Percentiles rank a stretch among this genome's conserved stretches.
These are phyloP conservation scores for Teleiodes luculella DNA, from an alignment of 2,888 invertebrate genomes.

Conservation along the genomic window DNA sequence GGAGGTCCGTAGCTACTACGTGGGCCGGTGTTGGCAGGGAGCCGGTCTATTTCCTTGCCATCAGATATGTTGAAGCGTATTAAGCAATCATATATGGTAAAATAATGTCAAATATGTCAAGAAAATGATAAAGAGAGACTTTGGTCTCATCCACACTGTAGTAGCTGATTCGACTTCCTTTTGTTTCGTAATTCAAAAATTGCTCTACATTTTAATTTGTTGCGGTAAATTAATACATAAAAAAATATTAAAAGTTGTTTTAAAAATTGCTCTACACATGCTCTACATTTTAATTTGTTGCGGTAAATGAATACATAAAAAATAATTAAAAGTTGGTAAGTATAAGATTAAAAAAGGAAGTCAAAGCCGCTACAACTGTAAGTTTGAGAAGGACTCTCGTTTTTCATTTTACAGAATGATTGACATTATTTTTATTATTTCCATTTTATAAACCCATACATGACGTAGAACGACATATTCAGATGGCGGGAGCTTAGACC, in stretches of 20 bases:
- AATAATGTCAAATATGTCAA: conserved; percentile 68
- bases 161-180: conserved; percentile 74
- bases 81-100: conserved; percentile 68
- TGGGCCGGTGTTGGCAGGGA: conserved; percentile 64
- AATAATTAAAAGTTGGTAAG: neutral
- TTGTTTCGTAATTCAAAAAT: conserved; percentile 34
- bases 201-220: too few species aligned
- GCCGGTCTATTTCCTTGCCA: conserved; percentile 68
- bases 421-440: conserved; percentile 35
- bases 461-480: conserved; percentile 42
- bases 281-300: too few species aligned
- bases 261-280: too few species aligned
- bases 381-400: conserved; percentile 43
- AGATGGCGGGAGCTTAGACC: conserved; percentile 46
- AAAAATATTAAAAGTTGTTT: too few species aligned
- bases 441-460: conserved; percentile 41
- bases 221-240: too few species aligned
- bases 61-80: conserved; percentile 63
- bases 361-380: conserved; percentile 47
- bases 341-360: conserved; percentile 37
- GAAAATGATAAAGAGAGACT: conserved; percentile 70
- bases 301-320: too few species aligned
- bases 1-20: conserved; percentile 76
- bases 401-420: conserved; percentile 41
- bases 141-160: conserved; percentile 67